Percentiles rank a stretch among this genome's conserved stretches.
phyloP scores from a whole-genome alignment of 2,113 vertebrate species.

The Cinclus mexicanus region DNA sequence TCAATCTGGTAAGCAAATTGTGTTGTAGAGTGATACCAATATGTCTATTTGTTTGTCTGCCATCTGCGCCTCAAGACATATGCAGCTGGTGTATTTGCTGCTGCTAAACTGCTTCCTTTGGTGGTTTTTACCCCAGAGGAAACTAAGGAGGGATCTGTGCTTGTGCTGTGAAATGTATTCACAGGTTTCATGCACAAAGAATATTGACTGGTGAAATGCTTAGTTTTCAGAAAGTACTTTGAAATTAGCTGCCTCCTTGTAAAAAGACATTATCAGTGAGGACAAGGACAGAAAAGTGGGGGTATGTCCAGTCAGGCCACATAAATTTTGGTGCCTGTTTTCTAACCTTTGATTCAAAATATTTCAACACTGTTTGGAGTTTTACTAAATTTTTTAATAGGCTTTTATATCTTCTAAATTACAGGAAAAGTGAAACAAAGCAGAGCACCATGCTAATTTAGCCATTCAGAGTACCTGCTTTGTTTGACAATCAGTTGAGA shows the following conservation, averaged over 20 bases:
- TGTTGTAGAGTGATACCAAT: background rate
- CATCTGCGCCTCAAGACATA: conserved; percentile 19
- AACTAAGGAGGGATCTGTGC: background rate
- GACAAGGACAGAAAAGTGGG: background rate
- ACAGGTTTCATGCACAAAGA: background rate
- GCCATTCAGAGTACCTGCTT: background rate
- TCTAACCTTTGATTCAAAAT: background rate
- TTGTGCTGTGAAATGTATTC: background rate
- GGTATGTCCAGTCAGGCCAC: background rate
- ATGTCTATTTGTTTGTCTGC: conserved; percentile 47
- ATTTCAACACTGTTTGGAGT: background rate
- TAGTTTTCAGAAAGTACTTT: background rate
- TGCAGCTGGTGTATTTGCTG: conserved; percentile 51
- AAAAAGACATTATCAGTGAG: background rate
- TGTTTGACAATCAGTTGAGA: background rate
- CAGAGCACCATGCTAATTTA: background rate
- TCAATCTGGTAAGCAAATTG: conserved; percentile 79
- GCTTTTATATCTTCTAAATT: background rate
- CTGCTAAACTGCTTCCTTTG: conserved; percentile 42
- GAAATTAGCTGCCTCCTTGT: background rate
- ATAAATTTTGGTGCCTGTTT: background rate
- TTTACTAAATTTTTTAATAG: background rate
- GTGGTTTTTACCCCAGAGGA: background rate
- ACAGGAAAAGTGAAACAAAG: background rate
- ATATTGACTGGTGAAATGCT: background rate